Percentiles rank a stretch among this genome's conserved stretches.
These are phyloP conservation scores for Clarias gariepinus DNA, from an alignment of 2,113 vertebrate genomes.

Conservation along the genomic window DNA sequence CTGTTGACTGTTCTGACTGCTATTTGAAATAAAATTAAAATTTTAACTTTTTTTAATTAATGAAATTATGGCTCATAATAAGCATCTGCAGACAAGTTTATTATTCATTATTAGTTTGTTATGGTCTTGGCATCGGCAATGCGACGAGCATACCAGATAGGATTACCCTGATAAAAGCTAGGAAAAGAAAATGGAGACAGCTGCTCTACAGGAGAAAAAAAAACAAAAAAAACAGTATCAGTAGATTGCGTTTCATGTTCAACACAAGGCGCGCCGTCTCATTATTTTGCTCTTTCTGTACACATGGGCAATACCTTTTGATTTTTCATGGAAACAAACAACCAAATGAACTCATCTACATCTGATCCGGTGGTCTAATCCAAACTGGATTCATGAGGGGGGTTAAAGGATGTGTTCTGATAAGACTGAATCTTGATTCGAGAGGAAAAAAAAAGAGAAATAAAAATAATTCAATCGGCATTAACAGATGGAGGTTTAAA, in stretches of 20 bases:
- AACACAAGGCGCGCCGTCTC: slow-evolving; percentile 11
- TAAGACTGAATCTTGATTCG: background rate
- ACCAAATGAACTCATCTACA: slow-evolving; percentile 25
- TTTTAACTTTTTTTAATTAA: slow-evolving; percentile 48
- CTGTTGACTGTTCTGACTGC: slow-evolving; percentile 52
- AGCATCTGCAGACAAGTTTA: slow-evolving; percentile 39
- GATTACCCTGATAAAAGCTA: slow-evolving; percentile 41
- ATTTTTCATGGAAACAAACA: slow-evolving; percentile 33
- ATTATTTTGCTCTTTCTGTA: slow-evolving; percentile 42
- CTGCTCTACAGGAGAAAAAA: background rate
- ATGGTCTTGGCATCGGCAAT: slow-evolving; percentile 42
- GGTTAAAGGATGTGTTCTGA: background rate
- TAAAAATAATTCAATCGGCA: background rate
- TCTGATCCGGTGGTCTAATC: slow-evolving; percentile 20
- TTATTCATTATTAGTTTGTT: slow-evolving; percentile 44
- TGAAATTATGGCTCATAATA: slow-evolving; percentile 45
- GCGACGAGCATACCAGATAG: slow-evolving; percentile 50
- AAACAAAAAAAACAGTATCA: background rate
- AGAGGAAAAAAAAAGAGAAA: background rate
- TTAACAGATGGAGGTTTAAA: background rate
- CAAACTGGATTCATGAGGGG: background rate
- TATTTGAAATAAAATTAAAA: slow-evolving; percentile 47
- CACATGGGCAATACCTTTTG: slow-evolving; percentile 21
- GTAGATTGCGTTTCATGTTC: background rate
- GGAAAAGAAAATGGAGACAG: slow-evolving; percentile 28